Conservation (phyloP, 2,797 vertebrate species). For the Rhinatrema bivittatum region DNA sequence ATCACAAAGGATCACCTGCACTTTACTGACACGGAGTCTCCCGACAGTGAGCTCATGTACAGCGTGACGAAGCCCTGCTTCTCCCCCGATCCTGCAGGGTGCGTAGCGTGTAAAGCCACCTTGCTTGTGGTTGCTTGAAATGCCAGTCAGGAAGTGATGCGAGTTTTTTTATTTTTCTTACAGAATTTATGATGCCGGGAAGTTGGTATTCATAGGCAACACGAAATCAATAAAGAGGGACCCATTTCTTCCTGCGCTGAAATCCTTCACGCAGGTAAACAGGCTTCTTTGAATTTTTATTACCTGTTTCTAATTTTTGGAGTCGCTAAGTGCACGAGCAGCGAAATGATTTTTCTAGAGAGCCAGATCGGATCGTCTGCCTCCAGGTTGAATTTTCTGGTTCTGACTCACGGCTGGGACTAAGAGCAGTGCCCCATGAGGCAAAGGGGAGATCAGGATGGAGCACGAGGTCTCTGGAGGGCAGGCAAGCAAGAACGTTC, state of each 20-base stretch:
- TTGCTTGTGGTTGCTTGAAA: constrained; percentile 16
- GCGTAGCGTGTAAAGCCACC: constrained; percentile 2
- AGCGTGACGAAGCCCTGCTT: constrained; percentile 58
- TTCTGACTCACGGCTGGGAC: too few relatives aligned
- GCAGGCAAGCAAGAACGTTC: too few relatives aligned
- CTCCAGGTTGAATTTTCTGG: too few relatives aligned
- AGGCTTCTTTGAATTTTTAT: too few relatives aligned
- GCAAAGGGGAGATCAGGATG: too few relatives aligned
- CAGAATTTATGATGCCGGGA: constrained; percentile 60
- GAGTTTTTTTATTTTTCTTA: constrained; percentile 13
- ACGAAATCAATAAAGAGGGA: constrained; percentile 51
- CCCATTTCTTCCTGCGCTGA: constrained; percentile 50
- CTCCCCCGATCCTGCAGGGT: constrained; percentile 49
- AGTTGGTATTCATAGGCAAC: constrained; percentile 63
- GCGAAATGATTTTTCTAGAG: too few relatives aligned
- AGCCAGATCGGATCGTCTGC: too few relatives aligned
- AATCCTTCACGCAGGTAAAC: constrained; percentile 69
- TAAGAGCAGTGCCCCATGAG: too few relatives aligned
- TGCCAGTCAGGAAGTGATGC: constrained; percentile 16
- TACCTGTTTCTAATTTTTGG: too few relatives aligned
- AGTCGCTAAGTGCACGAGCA: too few relatives aligned
- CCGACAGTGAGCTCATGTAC: constrained; percentile 57
- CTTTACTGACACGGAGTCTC: constrained; percentile 59
- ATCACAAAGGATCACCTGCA: constrained; percentile 56
- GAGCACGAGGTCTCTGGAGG: too few relatives aligned